Evolutionary conservation across 1,140 invertebrate genomes (phyloP).

Genomic region (Achatina immaculata): DNA sequence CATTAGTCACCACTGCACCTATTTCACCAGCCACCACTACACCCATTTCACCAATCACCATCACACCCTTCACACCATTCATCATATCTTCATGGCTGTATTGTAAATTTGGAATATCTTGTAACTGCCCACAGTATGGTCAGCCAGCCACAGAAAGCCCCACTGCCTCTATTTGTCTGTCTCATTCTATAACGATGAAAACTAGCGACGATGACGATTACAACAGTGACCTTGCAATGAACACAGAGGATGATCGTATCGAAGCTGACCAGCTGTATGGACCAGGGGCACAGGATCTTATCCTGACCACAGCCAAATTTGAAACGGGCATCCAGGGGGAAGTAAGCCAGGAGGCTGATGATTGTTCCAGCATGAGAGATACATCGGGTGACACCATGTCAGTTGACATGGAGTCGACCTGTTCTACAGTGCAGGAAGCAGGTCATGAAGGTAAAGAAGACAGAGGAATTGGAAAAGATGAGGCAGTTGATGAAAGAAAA

Average conservation of each 20-base stretch:
- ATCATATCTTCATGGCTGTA: no score
- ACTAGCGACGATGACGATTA: slow-evolving; percentile 24
- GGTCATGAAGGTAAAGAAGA: neutral
- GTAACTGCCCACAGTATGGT: neutral
- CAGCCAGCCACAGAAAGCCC: neutral
- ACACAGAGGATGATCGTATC: slow-evolving; percentile 50
- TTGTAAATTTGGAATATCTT: no score
- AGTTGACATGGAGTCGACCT: neutral
- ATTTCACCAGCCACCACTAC: no score
- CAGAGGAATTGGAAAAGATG: neutral
- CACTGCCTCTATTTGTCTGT: neutral
- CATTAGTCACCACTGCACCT: no score
- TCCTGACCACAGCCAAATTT: neutral
- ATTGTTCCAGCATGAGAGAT: neutral
- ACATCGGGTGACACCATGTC: neutral
- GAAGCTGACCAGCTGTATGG: slow-evolving; percentile 52
- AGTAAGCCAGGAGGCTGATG: neutral
- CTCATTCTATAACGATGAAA: neutral
- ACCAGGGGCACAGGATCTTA: neutral
- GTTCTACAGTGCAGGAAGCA: neutral
- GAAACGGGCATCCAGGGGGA: neutral
- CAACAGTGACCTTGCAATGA: slow-evolving; percentile 8
- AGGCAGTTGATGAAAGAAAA: slow-evolving; percentile 34
- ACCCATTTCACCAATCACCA: no score
- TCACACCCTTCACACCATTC: no score